Percentiles rank a stretch among this genome's conserved stretches.
phyloP scores from a whole-genome alignment of 2,888 invertebrate genomes.

The Polydrusus tereticollis region DNA sequence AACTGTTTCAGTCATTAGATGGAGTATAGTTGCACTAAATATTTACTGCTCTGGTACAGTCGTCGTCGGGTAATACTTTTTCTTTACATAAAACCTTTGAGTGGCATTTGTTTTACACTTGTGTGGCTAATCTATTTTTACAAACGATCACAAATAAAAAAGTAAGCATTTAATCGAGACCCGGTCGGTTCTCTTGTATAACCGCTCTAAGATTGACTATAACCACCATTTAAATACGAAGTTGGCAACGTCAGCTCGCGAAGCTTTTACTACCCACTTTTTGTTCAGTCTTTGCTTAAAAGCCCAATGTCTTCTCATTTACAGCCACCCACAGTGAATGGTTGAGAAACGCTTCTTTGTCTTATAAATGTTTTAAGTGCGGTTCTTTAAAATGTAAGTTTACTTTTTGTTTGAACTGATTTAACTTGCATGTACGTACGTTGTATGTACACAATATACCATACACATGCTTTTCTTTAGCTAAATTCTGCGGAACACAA shows the following conservation, averaged over 20 bases:
- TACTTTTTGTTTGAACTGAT: conserved; percentile 16
- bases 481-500: background rate
- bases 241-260: conserved; percentile 40
- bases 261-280: conserved; percentile 43
- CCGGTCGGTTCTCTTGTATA: conserved; percentile 32
- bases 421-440: conserved; percentile 20
- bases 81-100: conserved; percentile 32
- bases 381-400: background rate
- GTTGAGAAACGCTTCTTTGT: conserved; percentile 42
- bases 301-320: conserved; percentile 42
- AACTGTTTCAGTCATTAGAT: no score
- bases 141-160: background rate
- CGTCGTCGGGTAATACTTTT: no score
- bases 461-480: background rate
- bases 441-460: no score
- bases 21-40: no score
- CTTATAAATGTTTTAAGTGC: conserved; percentile 33
- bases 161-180: background rate
- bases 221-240: conserved; percentile 44
- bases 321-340: conserved; percentile 40
- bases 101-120: no score
- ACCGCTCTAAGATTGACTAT: conserved; percentile 35
- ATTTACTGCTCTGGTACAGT: no score
- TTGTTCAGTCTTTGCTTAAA: conserved; percentile 26
- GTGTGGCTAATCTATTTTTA: background rate